These are phyloP conservation scores for Orthosia gothica DNA, from an alignment of 2,888 invertebrate genomes.

Conservation along the genomic window DNA sequence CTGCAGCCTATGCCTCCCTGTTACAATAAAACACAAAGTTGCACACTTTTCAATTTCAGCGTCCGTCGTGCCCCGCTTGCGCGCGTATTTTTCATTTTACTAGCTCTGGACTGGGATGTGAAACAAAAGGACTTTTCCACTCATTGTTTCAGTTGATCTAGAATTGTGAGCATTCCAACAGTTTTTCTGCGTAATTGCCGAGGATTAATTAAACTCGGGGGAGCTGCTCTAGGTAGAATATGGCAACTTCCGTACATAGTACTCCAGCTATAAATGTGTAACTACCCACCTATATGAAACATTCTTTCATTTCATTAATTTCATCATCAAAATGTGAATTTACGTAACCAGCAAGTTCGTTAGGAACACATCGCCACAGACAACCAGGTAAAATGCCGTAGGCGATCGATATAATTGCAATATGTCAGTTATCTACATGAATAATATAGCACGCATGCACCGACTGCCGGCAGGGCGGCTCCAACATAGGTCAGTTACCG, in stretches of 20 bases:
- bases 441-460: slow-evolving; percentile 83
- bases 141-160: slow-evolving; percentile 79
- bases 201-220: slow-evolving; percentile 53
- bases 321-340: neutral
- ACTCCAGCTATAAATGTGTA: slow-evolving; percentile 15
- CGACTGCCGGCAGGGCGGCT: slow-evolving; percentile 71
- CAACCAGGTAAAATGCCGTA: slow-evolving; percentile 46
- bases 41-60: slow-evolving; percentile 85
- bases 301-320: neutral
- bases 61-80: slow-evolving; percentile 77
- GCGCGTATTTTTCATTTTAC: slow-evolving; percentile 86
- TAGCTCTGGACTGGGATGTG: slow-evolving; percentile 76
- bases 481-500: slow-evolving; percentile 86
- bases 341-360: slow-evolving; percentile 5
- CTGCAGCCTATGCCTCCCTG: slow-evolving; percentile 72
- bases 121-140: slow-evolving; percentile 86
- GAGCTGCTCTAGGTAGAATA: slow-evolving; percentile 37
- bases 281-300: neutral
- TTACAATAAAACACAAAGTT: slow-evolving; percentile 84
- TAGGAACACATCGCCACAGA: slow-evolving; percentile 18
- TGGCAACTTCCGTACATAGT: slow-evolving; percentile 35
- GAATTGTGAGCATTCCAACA: slow-evolving; percentile 58
- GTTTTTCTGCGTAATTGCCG: slow-evolving; percentile 63
- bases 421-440: slow-evolving; percentile 72
- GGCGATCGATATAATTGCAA: slow-evolving; percentile 82